Evolutionary conservation across 2,113 vertebrate species (phyloP).

Genomic region (Acrocephalus kingi): DNA sequence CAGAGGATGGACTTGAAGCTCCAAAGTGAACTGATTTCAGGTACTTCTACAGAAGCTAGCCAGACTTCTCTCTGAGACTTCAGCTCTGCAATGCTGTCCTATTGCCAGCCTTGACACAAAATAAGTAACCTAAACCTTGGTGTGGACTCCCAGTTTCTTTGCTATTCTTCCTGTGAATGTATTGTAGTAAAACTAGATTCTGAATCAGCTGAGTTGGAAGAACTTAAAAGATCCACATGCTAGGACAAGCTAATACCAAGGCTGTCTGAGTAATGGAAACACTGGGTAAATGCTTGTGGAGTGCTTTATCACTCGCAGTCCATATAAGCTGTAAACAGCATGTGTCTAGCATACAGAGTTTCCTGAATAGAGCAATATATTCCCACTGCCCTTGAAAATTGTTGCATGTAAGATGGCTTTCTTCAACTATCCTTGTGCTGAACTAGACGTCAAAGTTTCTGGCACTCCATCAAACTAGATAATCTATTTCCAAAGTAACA

Average conservation of each 20-base stretch:
- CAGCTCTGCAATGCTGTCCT: neutral
- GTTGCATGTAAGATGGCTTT: neutral
- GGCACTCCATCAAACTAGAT: constrained; percentile 34
- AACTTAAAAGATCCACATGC: neutral
- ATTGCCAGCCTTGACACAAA: neutral
- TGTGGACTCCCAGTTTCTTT: neutral
- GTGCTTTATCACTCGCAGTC: neutral
- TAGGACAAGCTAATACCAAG: neutral
- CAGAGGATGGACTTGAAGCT: neutral
- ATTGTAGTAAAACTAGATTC: neutral
- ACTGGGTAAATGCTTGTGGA: neutral
- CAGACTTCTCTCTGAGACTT: neutral
- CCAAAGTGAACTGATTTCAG: neutral
- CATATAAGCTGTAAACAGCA: neutral
- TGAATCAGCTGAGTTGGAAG: neutral
- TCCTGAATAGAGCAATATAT: neutral
- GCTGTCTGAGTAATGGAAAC: neutral
- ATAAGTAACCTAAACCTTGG: neutral
- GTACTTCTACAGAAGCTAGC: neutral
- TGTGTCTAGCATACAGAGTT: neutral
- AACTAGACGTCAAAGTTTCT: constrained; percentile 10
- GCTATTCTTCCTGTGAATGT: neutral
- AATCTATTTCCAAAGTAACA: constrained; percentile 57
- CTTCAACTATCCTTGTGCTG: neutral
- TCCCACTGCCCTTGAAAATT: constrained; percentile 17